Conservation (phyloP, 2,113 vertebrate species). For the Hepsetus odoe region DNA sequence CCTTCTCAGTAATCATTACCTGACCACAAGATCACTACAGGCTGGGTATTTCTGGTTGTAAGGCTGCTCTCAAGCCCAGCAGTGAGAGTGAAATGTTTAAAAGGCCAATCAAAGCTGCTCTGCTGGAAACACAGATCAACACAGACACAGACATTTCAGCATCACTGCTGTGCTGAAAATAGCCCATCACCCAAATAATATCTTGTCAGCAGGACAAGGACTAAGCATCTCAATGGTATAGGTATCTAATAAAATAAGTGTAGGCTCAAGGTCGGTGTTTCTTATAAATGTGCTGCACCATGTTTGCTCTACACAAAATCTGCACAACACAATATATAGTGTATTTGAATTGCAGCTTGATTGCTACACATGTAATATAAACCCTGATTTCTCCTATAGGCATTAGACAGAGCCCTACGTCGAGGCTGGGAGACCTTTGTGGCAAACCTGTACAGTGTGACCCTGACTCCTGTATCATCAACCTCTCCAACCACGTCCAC, state of each 20-base stretch:
- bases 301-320: neutral
- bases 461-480: constrained; percentile 61
- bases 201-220: too few species aligned
- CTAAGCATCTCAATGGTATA: too few species aligned
- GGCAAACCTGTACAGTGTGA: constrained; percentile 77
- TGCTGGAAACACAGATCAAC: neutral
- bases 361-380: neutral
- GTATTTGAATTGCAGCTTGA: neutral
- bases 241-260: too few species aligned
- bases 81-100: neutral
- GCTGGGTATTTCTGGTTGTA: neutral
- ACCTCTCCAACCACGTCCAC: constrained; percentile 16
- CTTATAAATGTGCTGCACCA: neutral
- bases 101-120: neutral
- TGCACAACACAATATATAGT: neutral
- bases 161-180: neutral
- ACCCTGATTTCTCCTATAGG: constrained; percentile 57
- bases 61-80: neutral
- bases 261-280: neutral
- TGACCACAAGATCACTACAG: too few species aligned
- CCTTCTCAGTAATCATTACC: too few species aligned
- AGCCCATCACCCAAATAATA: too few species aligned
- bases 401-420: constrained; percentile 73
- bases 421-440: constrained; percentile 78
- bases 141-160: too few species aligned